These are phyloP conservation scores for Alloscopus bannaensis DNA, from an alignment of 2,888 invertebrate species.

Conservation along the genomic window DNA sequence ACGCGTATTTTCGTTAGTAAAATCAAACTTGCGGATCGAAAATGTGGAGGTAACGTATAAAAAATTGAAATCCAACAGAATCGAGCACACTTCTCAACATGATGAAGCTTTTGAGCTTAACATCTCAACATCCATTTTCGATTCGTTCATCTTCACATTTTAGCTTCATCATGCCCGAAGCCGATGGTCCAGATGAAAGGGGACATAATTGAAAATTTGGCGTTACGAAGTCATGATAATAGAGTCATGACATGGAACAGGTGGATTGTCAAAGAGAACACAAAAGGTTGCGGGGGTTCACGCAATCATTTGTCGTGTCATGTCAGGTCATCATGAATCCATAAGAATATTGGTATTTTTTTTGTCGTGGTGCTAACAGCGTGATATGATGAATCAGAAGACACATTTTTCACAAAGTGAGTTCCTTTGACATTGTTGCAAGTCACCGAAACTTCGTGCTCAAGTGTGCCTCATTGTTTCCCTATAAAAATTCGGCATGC, in stretches of 20 bases:
- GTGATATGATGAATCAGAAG: constrained; percentile 44
- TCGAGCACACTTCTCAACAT: too few relatives aligned
- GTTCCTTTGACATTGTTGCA: constrained; percentile 47
- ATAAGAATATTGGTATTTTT: constrained; percentile 27
- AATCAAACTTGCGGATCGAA: too few relatives aligned
- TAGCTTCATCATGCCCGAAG: not conserved
- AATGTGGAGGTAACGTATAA: too few relatives aligned
- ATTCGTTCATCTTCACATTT: not conserved
- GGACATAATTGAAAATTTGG: constrained; percentile 56
- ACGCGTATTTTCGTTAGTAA: too few relatives aligned
- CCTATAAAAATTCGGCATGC: not conserved
- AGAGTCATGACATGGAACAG: constrained; percentile 47
- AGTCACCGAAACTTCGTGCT: constrained; percentile 29
- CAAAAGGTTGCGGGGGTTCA: constrained; percentile 47
- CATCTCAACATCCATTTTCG: too few relatives aligned
- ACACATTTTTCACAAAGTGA: constrained; percentile 32
- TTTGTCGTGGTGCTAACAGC: constrained; percentile 61
- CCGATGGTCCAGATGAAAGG: constrained; percentile 31
- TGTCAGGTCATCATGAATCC: constrained; percentile 36
- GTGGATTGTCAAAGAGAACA: constrained; percentile 37
- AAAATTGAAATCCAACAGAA: too few relatives aligned
- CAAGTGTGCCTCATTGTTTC: constrained; percentile 11
- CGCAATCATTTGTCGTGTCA: constrained; percentile 53
- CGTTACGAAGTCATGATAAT: constrained; percentile 50
- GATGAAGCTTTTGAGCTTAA: not conserved